Evolutionary conservation across 2,113 vertebrate species (phyloP).

Genomic region (Phyllopteryx taeniolatus): DNA sequence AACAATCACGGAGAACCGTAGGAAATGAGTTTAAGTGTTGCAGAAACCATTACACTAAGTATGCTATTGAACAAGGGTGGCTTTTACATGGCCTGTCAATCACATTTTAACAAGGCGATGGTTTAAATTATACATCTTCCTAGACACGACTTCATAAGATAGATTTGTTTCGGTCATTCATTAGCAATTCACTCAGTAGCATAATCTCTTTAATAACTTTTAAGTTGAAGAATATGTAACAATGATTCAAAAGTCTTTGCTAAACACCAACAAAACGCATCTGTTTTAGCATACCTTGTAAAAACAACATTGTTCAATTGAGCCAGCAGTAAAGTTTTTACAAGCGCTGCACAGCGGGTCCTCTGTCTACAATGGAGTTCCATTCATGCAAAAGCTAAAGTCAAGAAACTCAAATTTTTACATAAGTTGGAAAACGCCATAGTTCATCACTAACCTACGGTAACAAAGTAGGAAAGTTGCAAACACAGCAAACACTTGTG

Average conservation of each 20-base stretch:
- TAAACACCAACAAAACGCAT: not conserved
- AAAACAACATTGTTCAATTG: not conserved
- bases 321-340: not conserved
- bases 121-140: not conserved
- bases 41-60: constrained; percentile 38
- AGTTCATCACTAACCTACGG: no score
- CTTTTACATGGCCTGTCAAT: constrained; percentile 9
- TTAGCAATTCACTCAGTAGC: not conserved
- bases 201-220: not conserved
- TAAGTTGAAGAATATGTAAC: no score
- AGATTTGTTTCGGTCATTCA: not conserved
- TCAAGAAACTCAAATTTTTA: not conserved
- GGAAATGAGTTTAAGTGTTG: constrained; percentile 36
- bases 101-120: constrained; percentile 16
- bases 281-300: not conserved
- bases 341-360: not conserved
- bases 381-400: no score
- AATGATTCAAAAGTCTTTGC: no score
- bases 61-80: constrained; percentile 32
- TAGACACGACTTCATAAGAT: not conserved
- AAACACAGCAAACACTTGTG: no score
- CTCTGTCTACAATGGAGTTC: not conserved
- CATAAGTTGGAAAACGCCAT: not conserved
- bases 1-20: constrained; percentile 33
- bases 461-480: no score